Base-by-base conservation (phyloP, 2,888 invertebrate genomes). In the Luperina testacea region DNA sequence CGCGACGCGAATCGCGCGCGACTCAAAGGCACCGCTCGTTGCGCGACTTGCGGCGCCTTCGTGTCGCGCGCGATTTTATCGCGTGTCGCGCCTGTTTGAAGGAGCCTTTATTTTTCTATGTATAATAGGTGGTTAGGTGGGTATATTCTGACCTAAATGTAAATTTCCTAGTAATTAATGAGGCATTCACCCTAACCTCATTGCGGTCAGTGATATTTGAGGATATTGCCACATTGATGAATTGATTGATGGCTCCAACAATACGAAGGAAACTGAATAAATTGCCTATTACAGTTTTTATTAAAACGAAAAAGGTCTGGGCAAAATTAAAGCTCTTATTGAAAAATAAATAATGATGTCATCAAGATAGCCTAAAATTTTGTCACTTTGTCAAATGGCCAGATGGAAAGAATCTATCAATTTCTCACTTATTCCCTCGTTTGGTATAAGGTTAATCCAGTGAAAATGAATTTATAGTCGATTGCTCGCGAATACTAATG, bases 161-260 rank as follows among this genome's bases (percentile, higher is more conserved):
- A 57, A 71, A 48, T 59, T 15, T 51, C 38, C 20, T 53, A 38
- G 48, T 74, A 74, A 72, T 59, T 61, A 45, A 70, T 68, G 15
- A 38, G 38, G 17, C 15, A 42, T 67, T 53, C 9, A 42, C n/a
- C 48, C n/a, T n/a, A 63, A 82, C 45, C 15, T 67, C 48, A 57
- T 15, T 69, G n/a, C 27, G n/a, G n/a, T 42, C 7, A 51, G 69
- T 78, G 38, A 53, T 80, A 72, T 84, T 68, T 38, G 27, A 61
- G 85, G 76, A 85, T 85, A 38, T 85, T 72, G 45, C 64, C 17
- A 72, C 63, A 81, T 63, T 67, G 17, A 63, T 71, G 27, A 48
- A 70, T 32, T 65, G 32, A 63, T 83, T 64, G 48, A 69, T 59
- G 45, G 32, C 11, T 59, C 0, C 48, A 57, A 6, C 20, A 45